Evolutionary conservation across 2,888 invertebrate species (phyloP).

Genomic region (Lepidochrysops patricia): DNA sequence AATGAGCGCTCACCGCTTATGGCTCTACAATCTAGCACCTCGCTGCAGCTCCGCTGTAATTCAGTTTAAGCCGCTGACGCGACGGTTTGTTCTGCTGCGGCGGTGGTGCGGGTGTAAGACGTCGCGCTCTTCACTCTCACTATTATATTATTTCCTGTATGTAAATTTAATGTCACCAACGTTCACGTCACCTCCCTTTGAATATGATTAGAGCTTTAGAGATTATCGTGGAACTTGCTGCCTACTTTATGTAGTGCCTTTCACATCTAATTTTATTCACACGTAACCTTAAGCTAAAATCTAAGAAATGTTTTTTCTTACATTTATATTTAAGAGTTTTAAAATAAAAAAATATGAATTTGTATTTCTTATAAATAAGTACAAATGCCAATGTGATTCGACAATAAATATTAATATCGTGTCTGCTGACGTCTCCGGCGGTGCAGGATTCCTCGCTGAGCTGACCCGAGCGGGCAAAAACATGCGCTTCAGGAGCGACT

Average conservation of each 20-base stretch:
- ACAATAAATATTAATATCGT: not conserved
- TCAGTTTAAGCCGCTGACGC: slow-evolving; percentile 24
- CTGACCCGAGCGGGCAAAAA: not conserved
- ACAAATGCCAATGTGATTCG: not conserved
- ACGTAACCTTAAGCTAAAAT: too few species aligned
- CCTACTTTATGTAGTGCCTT: too few species aligned
- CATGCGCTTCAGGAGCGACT: not conserved
- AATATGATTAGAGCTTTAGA: not conserved
- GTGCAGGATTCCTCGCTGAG: not conserved
- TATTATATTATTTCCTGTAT: not conserved
- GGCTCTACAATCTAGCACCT: slow-evolving; percentile 28
- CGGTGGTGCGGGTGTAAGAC: not conserved
- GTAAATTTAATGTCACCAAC: not conserved
- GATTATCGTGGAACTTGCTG: not conserved
- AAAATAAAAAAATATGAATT: not conserved
- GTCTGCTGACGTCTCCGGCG: not conserved
- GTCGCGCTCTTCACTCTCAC: not conserved
- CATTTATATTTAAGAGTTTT: too few species aligned
- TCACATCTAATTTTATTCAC: too few species aligned
- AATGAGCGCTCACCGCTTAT: slow-evolving; percentile 16
- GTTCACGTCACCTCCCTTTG: not conserved
- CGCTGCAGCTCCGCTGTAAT: slow-evolving; percentile 26
- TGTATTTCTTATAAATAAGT: too few species aligned
- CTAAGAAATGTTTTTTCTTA: too few species aligned
- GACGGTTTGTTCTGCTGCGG: slow-evolving; percentile 18